Conservation (phyloP, 2,113 vertebrate species). For the Scopus umbretta region DNA sequence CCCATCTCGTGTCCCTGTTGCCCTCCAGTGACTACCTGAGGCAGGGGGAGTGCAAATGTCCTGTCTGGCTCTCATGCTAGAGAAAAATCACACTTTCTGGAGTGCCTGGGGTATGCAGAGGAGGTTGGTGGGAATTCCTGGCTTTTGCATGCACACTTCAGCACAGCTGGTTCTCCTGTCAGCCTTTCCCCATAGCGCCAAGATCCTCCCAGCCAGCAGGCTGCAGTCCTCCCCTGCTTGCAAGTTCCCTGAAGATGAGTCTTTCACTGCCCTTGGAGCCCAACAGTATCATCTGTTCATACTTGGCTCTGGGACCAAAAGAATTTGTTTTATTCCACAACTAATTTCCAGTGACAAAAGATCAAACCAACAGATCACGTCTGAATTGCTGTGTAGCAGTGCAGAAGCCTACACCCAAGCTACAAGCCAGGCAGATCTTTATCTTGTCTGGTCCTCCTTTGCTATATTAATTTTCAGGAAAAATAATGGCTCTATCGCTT, state of each 20-base stretch:
- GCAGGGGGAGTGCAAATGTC: background rate
- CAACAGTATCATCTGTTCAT: background rate
- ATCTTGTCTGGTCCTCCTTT: background rate
- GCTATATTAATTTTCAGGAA: background rate
- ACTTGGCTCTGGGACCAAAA: background rate
- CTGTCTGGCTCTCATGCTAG: background rate
- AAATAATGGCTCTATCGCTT: background rate
- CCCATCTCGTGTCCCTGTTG: background rate
- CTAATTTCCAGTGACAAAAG: background rate
- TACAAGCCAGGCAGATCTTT: background rate
- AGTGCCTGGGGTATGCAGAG: background rate
- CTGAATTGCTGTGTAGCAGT: background rate
- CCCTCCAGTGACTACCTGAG: background rate
- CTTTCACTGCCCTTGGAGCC: background rate
- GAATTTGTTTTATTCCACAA: background rate
- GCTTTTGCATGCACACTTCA: background rate
- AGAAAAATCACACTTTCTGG: background rate
- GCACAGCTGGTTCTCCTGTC: background rate
- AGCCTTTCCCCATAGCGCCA: background rate
- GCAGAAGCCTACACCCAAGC: background rate
- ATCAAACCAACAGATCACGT: background rate
- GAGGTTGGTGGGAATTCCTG: background rate
- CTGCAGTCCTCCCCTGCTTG: background rate
- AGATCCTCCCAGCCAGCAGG: background rate
- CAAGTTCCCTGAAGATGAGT: background rate